Percentiles rank a stretch among this genome's conserved stretches.
phyloP scores from a whole-genome alignment of 2,113 vertebrate species.

The Oreochromis tanganicae region DNA sequence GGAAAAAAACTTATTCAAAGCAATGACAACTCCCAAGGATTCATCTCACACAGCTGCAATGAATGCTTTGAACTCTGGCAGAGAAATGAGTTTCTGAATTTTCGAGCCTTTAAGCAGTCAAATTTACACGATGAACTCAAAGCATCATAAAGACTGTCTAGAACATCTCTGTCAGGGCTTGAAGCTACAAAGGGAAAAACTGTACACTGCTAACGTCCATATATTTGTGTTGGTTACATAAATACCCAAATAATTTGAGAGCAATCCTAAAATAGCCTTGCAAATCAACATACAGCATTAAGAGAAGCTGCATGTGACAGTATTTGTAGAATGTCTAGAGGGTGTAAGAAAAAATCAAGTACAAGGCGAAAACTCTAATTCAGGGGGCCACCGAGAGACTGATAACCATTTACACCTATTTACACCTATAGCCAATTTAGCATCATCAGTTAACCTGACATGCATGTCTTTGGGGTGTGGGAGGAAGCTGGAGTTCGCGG shows the following conservation, averaged over 20 bases:
- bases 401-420: not conserved
- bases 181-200: conserved; percentile 15
- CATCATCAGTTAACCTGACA: not conserved
- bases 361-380: not conserved
- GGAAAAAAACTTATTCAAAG: not conserved
- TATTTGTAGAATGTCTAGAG: not conserved
- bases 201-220: not conserved
- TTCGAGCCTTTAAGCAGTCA: conserved; percentile 16
- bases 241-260: conserved; percentile 22
- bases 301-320: not conserved
- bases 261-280: conserved; percentile 9
- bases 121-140: conserved; percentile 12
- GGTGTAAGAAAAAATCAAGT: not conserved
- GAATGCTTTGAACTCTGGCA: conserved; percentile 26
- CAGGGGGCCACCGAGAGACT: not conserved
- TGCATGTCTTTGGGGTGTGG: not conserved
- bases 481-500: not conserved
- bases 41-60: not conserved
- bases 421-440: not conserved
- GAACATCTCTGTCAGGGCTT: conserved; percentile 14
- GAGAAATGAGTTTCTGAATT: conserved; percentile 25
- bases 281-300: not conserved
- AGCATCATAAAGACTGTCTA: conserved; percentile 4
- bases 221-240: conserved; percentile 3
- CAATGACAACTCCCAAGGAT: conserved; percentile 30